These are phyloP conservation scores for Saccopteryx bilineata DNA, from an alignment of 2,113 vertebrate species.

Conservation along the genomic window DNA sequence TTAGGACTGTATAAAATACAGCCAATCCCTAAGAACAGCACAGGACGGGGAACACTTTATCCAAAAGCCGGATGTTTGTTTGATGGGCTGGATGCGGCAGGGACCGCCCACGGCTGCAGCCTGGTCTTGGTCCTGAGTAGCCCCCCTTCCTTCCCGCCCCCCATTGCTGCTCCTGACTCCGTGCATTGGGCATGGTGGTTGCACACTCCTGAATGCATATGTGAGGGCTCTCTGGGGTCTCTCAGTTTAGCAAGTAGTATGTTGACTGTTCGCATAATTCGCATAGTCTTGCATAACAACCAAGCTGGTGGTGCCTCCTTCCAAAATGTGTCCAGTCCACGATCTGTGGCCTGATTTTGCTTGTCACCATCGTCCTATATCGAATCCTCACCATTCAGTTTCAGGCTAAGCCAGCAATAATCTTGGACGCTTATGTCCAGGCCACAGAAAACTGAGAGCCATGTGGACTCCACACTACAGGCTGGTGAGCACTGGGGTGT, in stretches of 20 bases:
- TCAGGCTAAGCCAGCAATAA: neutral
- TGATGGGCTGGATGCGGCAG: neutral
- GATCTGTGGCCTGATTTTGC: neutral
- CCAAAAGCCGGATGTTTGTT: neutral
- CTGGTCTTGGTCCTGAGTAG: neutral
- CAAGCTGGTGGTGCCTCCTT: neutral
- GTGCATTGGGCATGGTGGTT: neutral
- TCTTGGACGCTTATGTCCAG: no score
- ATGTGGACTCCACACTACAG: neutral
- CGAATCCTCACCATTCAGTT: neutral
- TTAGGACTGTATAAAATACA: neutral
- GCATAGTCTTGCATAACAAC: neutral
- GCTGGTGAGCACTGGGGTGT: neutral
- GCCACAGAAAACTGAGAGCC: neutral
- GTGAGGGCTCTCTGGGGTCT: neutral
- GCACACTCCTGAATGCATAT: neutral
- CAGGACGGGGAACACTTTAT: neutral
- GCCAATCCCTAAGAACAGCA: neutral
- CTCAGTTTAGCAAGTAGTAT: neutral
- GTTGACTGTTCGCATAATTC: neutral
- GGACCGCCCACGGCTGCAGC: accelerated
- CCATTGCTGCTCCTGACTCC: neutral
- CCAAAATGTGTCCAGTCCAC: neutral
- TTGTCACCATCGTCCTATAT: neutral
- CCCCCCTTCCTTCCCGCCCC: neutral